Evolutionary conservation across 2,888 invertebrate species (phyloP).

Genomic region (Parthenolecanium corni): DNA sequence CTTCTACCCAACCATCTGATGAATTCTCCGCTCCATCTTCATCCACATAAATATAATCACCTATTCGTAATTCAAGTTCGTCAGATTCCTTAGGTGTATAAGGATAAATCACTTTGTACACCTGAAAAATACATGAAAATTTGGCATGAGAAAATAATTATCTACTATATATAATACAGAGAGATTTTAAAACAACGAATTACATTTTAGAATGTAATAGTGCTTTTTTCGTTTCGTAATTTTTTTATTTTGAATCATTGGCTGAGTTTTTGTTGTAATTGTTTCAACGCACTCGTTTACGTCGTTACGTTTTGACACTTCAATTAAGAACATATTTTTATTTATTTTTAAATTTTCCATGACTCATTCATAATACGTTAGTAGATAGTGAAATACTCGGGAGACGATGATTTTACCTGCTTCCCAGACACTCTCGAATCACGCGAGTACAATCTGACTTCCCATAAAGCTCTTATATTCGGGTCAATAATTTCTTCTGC

Average conservation of each 20-base stretch:
- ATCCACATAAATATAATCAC: constrained; percentile 74
- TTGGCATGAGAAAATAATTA: too few species aligned
- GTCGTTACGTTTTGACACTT: too few species aligned
- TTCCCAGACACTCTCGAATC: constrained; percentile 64
- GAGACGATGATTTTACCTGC: constrained; percentile 49
- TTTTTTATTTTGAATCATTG: too few species aligned
- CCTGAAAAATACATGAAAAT: constrained; percentile 42
- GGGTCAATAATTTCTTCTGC: constrained; percentile 58
- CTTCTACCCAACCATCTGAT: constrained; percentile 78
- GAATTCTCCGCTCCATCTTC: constrained; percentile 59
- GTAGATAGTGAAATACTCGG: too few species aligned
- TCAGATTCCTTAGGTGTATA: constrained; percentile 65
- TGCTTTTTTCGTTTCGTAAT: too few species aligned
- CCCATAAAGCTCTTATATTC: constrained; percentile 60
- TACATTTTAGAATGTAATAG: neutral
- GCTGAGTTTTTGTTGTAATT: too few species aligned
- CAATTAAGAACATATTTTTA: too few species aligned
- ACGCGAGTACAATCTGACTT: constrained; percentile 73
- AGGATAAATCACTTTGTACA: constrained; percentile 65
- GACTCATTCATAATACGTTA: too few species aligned
- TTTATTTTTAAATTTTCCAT: too few species aligned
- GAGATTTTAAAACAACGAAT: neutral
- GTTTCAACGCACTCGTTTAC: too few species aligned
- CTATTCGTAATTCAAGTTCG: constrained; percentile 71
- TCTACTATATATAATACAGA: too few species aligned